These are phyloP conservation scores for Orthosia cruda DNA, from an alignment of 2,888 invertebrate species.

Conservation along the genomic window DNA sequence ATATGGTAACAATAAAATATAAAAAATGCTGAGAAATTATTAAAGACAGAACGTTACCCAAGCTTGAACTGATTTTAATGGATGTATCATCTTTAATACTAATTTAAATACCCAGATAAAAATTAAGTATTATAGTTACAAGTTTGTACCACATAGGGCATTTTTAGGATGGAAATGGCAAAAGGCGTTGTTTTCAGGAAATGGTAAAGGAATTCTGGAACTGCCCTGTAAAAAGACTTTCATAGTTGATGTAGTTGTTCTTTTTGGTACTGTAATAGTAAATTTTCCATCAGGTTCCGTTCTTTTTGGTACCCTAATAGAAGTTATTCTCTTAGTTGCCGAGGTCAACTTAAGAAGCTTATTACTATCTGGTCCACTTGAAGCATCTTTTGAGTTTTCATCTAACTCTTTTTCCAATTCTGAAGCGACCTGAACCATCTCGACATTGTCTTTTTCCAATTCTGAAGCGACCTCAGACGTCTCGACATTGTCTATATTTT, in stretches of 20 bases:
- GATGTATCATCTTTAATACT: neutral
- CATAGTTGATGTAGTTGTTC: constrained; percentile 43
- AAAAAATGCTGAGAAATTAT: neutral
- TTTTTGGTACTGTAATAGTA: neutral
- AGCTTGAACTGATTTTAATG: constrained; percentile 11
- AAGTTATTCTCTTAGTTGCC: neutral
- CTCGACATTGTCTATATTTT: constrained; percentile 9
- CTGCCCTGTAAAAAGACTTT: constrained; percentile 77
- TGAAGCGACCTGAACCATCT: constrained; percentile 64
- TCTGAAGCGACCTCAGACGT: constrained; percentile 68
- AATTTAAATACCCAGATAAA: neutral
- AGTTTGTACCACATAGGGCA: constrained; percentile 75
- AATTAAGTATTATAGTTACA: constrained; percentile 25
- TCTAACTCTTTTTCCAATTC: constrained; percentile 71
- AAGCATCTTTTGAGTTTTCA: neutral
- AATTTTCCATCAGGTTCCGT: neutral
- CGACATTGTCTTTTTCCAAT: constrained; percentile 48
- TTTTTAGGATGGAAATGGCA: constrained; percentile 79
- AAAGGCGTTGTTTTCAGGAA: constrained; percentile 81
- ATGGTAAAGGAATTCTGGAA: constrained; percentile 76
- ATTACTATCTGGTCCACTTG: neutral
- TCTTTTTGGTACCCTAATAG: too few relatives aligned
- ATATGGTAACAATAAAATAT: neutral
- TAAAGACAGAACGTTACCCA: neutral
- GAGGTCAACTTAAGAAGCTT: neutral